Evolutionary conservation across 2,797 vertebrate species (phyloP), one percentile per base, ranked within the genome.

Genomic region (Huso huso): DNA sequence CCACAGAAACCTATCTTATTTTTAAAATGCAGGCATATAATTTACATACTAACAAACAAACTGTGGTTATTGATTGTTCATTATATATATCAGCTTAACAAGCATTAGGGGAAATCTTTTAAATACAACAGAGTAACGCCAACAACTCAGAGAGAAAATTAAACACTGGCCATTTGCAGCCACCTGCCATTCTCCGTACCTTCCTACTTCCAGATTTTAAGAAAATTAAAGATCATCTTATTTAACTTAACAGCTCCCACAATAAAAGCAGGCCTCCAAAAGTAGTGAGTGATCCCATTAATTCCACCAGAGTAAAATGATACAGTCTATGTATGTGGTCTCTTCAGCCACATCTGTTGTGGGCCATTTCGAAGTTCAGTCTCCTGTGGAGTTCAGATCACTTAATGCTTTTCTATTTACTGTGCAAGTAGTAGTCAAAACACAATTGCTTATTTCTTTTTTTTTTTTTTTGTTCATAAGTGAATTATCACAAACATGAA

Each of bases 291-390:
- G 92, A 94, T 93, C 89, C 92, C 92, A 94, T 95, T 95, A 94
- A 93, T 94, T 95, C 91, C 91, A 93, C 88, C 87, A 91, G 92
- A 92, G 92, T 93, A 94, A 95, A 93, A 94, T 94, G 93, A 95
- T 92, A 94, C 91, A 93, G 84, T 93, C 93, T 82, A 94, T 89
- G 94, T 94, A 97, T 95, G 94, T 97, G 94, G 94, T 96, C 95
- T 92, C 89, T 88, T 88, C 89, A 92, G 85, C 85, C 91, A 94
- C 94, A 96, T 96, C 95, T 98, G 94, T 93, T 91, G 91, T 78
- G 79, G 86, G 84, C 91, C 85, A 83, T 87, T 91, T 86, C 81
- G 76, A 77, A 62, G 70, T 70, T 82, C 68, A 80, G 84, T 73
- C 83, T 77, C 91, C 86, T 81, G 86, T 85, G 86, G 88, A 65